These are phyloP conservation scores for Erythrocercus mccallii DNA, from an alignment of 2,113 vertebrate genomes.

Conservation along the genomic window DNA sequence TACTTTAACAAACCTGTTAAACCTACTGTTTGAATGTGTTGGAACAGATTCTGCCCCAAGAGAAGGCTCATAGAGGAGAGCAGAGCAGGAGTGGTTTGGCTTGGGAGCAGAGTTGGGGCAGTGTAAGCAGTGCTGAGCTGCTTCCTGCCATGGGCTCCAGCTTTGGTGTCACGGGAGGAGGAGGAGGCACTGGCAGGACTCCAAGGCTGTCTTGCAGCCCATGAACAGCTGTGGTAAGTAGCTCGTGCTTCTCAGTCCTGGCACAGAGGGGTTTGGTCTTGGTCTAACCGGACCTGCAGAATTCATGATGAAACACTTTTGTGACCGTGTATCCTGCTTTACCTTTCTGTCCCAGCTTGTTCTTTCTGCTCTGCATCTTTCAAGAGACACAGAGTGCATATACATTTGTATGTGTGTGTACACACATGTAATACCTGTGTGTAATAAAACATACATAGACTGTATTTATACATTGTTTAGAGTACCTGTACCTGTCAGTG, in stretches of 20 bases:
- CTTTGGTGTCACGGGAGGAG: not conserved
- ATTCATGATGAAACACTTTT: not conserved
- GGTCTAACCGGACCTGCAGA: not conserved
- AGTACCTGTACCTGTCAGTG: fast-evolving
- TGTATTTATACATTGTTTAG: not conserved
- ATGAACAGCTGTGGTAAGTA: not conserved
- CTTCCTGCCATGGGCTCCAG: not conserved
- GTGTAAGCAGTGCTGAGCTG: not conserved
- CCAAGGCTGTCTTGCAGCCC: not conserved
- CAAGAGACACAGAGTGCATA: not conserved
- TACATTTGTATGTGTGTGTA: fast-evolving
- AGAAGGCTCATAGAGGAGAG: not conserved
- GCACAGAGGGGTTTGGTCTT: not conserved
- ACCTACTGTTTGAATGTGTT: conserved; percentile 42
- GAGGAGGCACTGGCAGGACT: not conserved
- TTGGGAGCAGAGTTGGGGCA: not conserved
- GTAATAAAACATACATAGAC: not conserved
- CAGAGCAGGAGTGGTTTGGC: not conserved
- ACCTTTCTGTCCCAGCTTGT: not conserved
- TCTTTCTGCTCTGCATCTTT: not conserved
- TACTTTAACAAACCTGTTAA: not conserved
- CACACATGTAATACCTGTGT: not conserved
- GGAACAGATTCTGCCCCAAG: conserved; percentile 33
- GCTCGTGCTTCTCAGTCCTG: not conserved
- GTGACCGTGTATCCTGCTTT: not conserved